Evolutionary conservation across 1,140 invertebrate species (phyloP).

Genomic region (Microplitis mediator): DNA sequence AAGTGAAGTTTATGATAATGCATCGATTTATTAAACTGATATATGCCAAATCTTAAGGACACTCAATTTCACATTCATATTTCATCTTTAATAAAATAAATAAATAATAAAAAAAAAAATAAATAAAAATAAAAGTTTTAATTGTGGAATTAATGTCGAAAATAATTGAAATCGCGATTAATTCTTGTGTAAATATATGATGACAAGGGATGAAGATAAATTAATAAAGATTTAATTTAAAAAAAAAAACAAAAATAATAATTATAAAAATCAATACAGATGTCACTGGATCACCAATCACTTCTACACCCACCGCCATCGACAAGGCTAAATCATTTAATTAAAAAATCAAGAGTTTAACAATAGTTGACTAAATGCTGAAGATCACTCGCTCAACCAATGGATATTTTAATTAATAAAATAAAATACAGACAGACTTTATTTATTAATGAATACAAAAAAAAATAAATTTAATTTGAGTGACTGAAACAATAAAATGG

Average conservation of each 20-base stretch:
- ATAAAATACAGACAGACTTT: slow-evolving; percentile 16
- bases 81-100: slow-evolving; percentile 39
- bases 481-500: not conserved
- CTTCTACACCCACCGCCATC: slow-evolving; percentile 41
- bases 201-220: slow-evolving; percentile 52
- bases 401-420: slow-evolving; percentile 13
- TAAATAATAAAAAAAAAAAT: slow-evolving; percentile 7
- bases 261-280: not conserved
- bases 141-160: slow-evolving; percentile 1
- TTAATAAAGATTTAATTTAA: slow-evolving; percentile 16
- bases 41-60: slow-evolving; percentile 59
- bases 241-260: slow-evolving; percentile 38
- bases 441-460: not conserved
- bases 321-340: slow-evolving; percentile 24
- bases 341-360: slow-evolving; percentile 1
- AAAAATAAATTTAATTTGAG: not conserved
- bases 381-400: slow-evolving; percentile 13
- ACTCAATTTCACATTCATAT: slow-evolving; percentile 44
- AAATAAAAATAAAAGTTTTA: slow-evolving; percentile 5
- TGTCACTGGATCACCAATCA: slow-evolving; percentile 27
- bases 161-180: slow-evolving; percentile 28
- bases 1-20: not conserved
- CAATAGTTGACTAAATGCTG: not conserved
- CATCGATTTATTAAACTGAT: slow-evolving; percentile 36
- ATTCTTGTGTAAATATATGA: slow-evolving; percentile 46